These are phyloP conservation scores for Streptopelia turtur DNA, from an alignment of 2,797 vertebrate species.

Conservation along the genomic window DNA sequence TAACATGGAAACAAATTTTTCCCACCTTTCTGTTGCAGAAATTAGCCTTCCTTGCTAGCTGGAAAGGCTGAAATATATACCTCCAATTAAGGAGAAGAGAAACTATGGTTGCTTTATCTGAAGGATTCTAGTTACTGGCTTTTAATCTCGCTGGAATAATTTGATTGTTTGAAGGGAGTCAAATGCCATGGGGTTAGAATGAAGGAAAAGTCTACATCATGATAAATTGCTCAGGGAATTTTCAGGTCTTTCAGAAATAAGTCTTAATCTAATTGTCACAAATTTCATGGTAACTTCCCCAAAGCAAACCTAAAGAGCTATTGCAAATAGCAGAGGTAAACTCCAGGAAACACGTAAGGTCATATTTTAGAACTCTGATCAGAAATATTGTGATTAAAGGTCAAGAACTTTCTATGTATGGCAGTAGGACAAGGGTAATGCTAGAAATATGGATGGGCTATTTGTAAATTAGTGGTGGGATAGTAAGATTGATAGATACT, in stretches of 20 bases:
- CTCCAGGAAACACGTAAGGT: neutral
- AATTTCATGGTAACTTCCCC: neutral
- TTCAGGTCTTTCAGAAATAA: neutral
- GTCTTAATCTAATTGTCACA: neutral
- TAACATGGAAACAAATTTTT: neutral
- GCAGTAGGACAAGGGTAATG: neutral
- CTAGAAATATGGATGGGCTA: neutral
- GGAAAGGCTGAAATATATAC: neutral
- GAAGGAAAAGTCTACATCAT: neutral
- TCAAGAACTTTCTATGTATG: neutral
- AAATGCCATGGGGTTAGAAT: neutral
- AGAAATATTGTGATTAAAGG: neutral
- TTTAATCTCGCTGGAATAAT: neutral
- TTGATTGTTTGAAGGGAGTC: neutral
- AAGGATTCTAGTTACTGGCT: neutral
- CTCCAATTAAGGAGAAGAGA: neutral
- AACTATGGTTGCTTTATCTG: neutral
- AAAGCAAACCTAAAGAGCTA: neutral
- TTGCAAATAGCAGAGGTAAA: neutral
- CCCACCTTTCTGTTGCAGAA: neutral
- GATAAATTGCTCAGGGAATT: neutral
- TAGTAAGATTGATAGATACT: neutral
- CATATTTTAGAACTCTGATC: neutral
- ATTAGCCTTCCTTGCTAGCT: neutral
- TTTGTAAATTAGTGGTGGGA: neutral